A percentile compares a stretch with the other conserved stretches of the same genome.
These are phyloP conservation scores for Papilio dardanus DNA, from an alignment of 1,140 invertebrate species.

Conservation along the genomic window DNA sequence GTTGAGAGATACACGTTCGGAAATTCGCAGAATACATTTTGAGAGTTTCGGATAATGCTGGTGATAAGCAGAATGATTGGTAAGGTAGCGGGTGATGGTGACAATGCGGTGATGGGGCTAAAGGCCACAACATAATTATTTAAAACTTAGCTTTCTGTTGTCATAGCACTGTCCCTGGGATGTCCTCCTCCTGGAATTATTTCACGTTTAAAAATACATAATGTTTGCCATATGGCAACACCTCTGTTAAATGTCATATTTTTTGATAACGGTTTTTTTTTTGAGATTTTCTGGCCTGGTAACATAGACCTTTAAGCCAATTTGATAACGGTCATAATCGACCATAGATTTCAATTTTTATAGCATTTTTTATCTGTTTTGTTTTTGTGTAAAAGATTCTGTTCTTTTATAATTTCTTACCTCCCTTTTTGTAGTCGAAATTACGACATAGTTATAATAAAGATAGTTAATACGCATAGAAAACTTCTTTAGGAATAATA, in stretches of 20 bases:
- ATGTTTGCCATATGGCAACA: neutral
- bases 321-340: too few relatives aligned
- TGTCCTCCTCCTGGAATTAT: conserved; percentile 74
- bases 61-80: conserved; percentile 75
- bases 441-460: neutral
- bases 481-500: neutral
- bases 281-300: too few relatives aligned
- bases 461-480: neutral
- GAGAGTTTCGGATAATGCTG: conserved; percentile 45
- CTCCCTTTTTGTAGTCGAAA: neutral
- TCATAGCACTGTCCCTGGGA: conserved; percentile 76
- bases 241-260: neutral
- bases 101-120: conserved; percentile 67
- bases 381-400: too few relatives aligned
- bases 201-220: conserved; percentile 17
- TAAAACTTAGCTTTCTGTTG: conserved; percentile 76
- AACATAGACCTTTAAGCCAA: too few relatives aligned
- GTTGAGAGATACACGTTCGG: conserved; percentile 41
- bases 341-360: neutral
- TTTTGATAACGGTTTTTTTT: neutral
- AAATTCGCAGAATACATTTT: conserved; percentile 49
- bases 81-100: conserved; percentile 76
- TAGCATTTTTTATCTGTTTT: neutral
- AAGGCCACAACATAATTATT: conserved; percentile 74
- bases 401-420: too few relatives aligned